Base-by-base conservation (phyloP, 1,140 invertebrate species). In the Euura saliciscinereae region DNA sequence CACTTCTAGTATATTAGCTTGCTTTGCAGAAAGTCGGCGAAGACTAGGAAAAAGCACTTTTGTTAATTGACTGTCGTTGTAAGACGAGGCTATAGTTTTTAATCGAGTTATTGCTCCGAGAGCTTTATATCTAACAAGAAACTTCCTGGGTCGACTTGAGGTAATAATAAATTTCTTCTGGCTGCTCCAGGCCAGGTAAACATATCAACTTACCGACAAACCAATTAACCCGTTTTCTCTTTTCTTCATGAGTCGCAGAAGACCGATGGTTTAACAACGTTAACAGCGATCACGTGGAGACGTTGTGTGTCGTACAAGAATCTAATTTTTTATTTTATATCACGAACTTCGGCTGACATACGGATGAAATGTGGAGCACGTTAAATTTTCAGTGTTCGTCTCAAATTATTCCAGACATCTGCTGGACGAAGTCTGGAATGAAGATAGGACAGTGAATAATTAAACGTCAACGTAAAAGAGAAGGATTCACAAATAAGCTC, bases 91-190 rank as follows among this genome's bases (percentile, higher is more conserved):
- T 59, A 28, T 28, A 59, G 51, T 59, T 59, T 59, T 59, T 59
- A 59, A 59, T 59, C 51, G 51, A 59, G 51, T 59, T 59, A 59
- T 59, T 59, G 10, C 51, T 59, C 51, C 8, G 51, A 59, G 51
- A 59, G 51, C 51, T 59, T 59, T 59, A 59, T n/a, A 8, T 8
- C 51, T 59, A 59, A 59, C 51, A n/a, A 59, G 51, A 59, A 59
- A 59, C 10, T 59, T 59, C 51, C 13, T 59, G 6, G 51, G 10
- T 59, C 51, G 13, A 59, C 8, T 59, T 59, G 51, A 11, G 5
- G 8, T 59, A 59, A 59, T 59, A 28, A 28, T 28, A 28, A 28
- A 28, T 28, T 28, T 28, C 28, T 28, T 28, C 28, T 28, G 51
- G 13, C 51, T 59, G 8, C 8, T n/a, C 28, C 28, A 28, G 28